Evolutionary conservation across 2,888 invertebrate genomes (phyloP), one percentile per base, ranked within the genome.

Genomic region (Eledone cirrhosa): DNA sequence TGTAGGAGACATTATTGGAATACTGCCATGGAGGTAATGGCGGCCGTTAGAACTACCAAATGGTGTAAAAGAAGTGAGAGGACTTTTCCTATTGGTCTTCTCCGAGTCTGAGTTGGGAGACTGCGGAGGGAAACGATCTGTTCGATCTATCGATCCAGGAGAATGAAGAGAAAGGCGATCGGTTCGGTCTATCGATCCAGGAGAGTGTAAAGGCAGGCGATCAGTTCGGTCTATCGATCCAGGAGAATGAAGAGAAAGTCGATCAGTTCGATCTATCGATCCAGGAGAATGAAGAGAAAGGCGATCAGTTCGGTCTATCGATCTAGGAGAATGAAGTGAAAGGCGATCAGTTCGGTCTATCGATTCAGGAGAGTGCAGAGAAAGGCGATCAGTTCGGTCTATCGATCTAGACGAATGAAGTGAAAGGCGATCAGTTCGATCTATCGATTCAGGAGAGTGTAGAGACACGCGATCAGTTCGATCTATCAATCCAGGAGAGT

Each of bases 1-100:
- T 4, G 82, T 77, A 11, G 84, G 81, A 11, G 82, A 69, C 29
- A 72, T 72, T 33, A 72, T 14, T 8, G 72, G 33, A n/a, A 72
- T 72, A 13, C 33, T n/a, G 41, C 72, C 31, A 11, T 72, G 72
- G 14, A 33, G 22, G 14, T n/a, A 27, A 14, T 72, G 72, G 22
- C 72, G 72, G 22, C 33, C 31, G 22, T 31, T 72, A 16, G 72
- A 41, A 41, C 41, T 1, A 41, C 41, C 41, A 72, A 33, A 72
- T 11, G 72, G 41, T 13, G 33, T 41, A 41, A 72, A 72, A 2
- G 72, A 41, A 22, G n/a, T n/a, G 22, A 16, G 2, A 0, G 72
- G 72, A 3, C 33, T 72, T 72, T 69, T 72, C 13, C 31, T 33
- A 13, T 29, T 72, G 0, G n/a, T 31, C 14, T 41, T 33, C 1